These are phyloP conservation scores for Ctenopoma kingsleyae DNA, from an alignment of 2,797 vertebrate species.

Conservation along the genomic window DNA sequence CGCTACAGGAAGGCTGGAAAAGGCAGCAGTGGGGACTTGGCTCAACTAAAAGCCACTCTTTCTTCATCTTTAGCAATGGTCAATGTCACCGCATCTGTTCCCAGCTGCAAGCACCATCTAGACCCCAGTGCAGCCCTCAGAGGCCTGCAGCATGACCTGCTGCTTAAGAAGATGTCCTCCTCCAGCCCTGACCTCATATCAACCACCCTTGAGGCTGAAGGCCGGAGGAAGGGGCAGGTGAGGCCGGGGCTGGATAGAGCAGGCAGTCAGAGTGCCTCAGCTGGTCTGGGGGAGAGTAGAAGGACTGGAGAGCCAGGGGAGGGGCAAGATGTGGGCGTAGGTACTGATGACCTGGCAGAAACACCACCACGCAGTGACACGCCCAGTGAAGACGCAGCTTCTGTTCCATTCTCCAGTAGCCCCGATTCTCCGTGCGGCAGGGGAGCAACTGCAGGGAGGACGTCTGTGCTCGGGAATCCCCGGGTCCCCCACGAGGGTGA, in stretches of 20 bases:
- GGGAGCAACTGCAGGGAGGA: slow-evolving; percentile 81
- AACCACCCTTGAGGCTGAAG: slow-evolving; percentile 88
- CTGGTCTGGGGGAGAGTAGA: slow-evolving; percentile 78
- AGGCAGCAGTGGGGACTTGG: slow-evolving; percentile 91
- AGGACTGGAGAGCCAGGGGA: slow-evolving; percentile 53
- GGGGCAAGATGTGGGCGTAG: slow-evolving; percentile 58
- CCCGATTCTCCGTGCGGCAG: slow-evolving; percentile 90
- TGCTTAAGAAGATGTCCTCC: slow-evolving; percentile 92
- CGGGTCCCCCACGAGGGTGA: slow-evolving; percentile 78
- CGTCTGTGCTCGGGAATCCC: slow-evolving; percentile 72
- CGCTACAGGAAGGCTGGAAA: slow-evolving; percentile 92
- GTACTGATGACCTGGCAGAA: slow-evolving; percentile 77
- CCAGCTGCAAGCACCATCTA: slow-evolving; percentile 81
- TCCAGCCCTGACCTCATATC: slow-evolving; percentile 95
- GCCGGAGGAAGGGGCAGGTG: slow-evolving; percentile 77
- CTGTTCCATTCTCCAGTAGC: slow-evolving; percentile 91
- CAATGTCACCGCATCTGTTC: slow-evolving; percentile 72
- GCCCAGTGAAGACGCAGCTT: slow-evolving; percentile 90
- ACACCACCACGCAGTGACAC: slow-evolving; percentile 89
- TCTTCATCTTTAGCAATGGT: slow-evolving; percentile 81
- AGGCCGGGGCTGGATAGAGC: slow-evolving; percentile 75
- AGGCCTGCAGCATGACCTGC: slow-evolving; percentile 89
- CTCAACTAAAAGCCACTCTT: slow-evolving; percentile 85
- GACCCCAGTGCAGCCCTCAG: slow-evolving; percentile 82
- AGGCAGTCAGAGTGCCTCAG: slow-evolving; percentile 83